Evolutionary conservation across 1,140 invertebrate genomes (phyloP).

Genomic region (Leptinotarsa undecemlineata): DNA sequence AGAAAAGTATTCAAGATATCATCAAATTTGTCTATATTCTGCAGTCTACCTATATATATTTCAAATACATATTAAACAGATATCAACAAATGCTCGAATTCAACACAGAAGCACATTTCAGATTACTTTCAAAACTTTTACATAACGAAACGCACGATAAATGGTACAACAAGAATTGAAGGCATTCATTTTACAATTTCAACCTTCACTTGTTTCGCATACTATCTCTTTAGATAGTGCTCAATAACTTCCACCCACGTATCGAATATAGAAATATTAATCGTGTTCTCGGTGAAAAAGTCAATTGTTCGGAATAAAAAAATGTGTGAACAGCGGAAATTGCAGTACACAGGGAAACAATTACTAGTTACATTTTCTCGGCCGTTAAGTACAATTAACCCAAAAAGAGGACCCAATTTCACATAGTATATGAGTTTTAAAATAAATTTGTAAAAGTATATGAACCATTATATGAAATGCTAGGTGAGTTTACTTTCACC

Average conservation of each 20-base stretch:
- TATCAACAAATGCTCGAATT: not conserved
- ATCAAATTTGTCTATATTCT: too few species aligned
- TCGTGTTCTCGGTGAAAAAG: not conserved
- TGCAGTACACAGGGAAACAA: not conserved
- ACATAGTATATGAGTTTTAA: not conserved
- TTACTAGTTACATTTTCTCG: not conserved
- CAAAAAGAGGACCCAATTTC: not conserved
- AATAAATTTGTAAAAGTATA: not conserved
- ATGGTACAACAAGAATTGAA: not conserved
- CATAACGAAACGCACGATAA: not conserved
- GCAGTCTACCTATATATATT: too few species aligned
- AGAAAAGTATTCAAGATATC: too few species aligned
- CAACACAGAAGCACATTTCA: not conserved
- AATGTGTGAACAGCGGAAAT: not conserved
- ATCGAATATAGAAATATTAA: not conserved
- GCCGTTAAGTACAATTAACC: not conserved
- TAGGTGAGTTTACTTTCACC: slow-evolving; percentile 2
- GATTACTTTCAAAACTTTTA: not conserved
- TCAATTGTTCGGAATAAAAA: not conserved
- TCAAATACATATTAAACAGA: too few species aligned
- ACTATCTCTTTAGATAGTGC: not conserved
- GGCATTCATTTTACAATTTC: not conserved
- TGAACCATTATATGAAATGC: not conserved
- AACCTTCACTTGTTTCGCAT: slow-evolving; percentile 8
- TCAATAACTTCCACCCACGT: slow-evolving; percentile 3